These are phyloP conservation scores for Sebastes paucispinis DNA, from an alignment of 2,797 vertebrate genomes.

Conservation along the genomic window DNA sequence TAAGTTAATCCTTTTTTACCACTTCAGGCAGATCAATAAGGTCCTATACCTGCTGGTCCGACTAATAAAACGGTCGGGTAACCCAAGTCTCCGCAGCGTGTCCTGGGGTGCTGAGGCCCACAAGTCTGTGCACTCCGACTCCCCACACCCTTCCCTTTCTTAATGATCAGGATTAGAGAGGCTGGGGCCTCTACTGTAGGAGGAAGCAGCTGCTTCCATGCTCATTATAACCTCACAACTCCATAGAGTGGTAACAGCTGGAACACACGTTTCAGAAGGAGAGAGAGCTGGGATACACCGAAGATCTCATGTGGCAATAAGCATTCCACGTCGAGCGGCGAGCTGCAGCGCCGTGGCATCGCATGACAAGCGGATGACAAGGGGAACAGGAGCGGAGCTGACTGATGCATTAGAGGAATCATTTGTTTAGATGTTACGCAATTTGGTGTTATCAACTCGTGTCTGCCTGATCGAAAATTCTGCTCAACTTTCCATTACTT, in stretches of 20 bases:
- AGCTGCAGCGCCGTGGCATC: slow-evolving; percentile 53
- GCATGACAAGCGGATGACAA: slow-evolving; percentile 70
- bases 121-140: slow-evolving; percentile 55
- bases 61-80: slow-evolving; percentile 74
- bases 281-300: slow-evolving; percentile 60
- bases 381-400: slow-evolving; percentile 52
- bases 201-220: slow-evolving; percentile 85
- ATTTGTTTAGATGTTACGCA: slow-evolving; percentile 64
- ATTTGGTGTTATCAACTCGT: slow-evolving; percentile 38
- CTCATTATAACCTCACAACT: slow-evolving; percentile 84
- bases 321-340: slow-evolving; percentile 67
- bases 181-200: slow-evolving; percentile 81
- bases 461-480: slow-evolving; percentile 16
- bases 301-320: slow-evolving; percentile 74
- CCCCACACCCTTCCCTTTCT: slow-evolving; percentile 77
- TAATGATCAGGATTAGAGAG: slow-evolving; percentile 85
- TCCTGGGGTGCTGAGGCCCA: slow-evolving; percentile 72
- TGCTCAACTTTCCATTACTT: slow-evolving; percentile 35
- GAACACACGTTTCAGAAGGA: slow-evolving; percentile 76
- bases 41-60: slow-evolving; percentile 68
- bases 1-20: slow-evolving; percentile 69
- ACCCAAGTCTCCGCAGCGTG: slow-evolving; percentile 68
- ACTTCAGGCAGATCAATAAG: slow-evolving; percentile 75
- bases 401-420: slow-evolving; percentile 52
- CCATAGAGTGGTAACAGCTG: slow-evolving; percentile 81